Percentiles rank a stretch among this genome's conserved stretches.
These are phyloP conservation scores for Craseonycteris thonglongyai DNA, from an alignment of 2,113 vertebrate genomes.

Conservation along the genomic window DNA sequence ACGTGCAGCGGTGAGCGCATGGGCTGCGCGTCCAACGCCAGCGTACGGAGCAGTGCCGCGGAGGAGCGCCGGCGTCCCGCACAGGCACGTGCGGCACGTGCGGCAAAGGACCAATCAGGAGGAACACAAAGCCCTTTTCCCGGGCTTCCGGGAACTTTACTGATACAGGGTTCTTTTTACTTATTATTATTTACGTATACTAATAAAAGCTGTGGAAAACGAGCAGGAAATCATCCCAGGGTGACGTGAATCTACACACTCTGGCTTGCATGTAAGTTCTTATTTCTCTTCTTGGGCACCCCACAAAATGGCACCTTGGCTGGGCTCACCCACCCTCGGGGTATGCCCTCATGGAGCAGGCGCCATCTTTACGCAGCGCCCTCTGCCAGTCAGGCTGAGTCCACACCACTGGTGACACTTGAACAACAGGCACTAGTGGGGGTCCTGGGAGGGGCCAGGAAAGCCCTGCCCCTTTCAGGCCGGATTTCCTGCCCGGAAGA, in stretches of 20 bases:
- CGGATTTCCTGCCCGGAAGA: neutral
- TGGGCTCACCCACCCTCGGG: rapidly evolving
- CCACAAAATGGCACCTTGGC: rapidly evolving
- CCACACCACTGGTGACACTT: neutral
- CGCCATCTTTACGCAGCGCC: rapidly evolving
- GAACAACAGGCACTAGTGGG: rapidly evolving
- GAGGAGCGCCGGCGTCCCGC: no score
- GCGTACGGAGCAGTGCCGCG: no score
- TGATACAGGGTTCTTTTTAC: neutral
- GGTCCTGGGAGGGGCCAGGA: neutral
- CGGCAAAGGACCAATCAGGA: no score
- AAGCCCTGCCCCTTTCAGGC: rapidly evolving
- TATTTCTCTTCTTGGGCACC: neutral
- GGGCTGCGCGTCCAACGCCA: no score
- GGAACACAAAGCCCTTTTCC: neutral
- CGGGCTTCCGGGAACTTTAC: neutral
- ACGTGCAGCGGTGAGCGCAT: no score
- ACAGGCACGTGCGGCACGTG: no score
- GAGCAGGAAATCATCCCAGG: neutral
- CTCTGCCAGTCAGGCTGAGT: rapidly evolving
- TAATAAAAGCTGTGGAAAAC: neutral
- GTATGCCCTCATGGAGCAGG: rapidly evolving
- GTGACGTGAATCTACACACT: neutral
- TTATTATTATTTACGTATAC: neutral
- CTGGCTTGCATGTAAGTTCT: no score